A percentile compares a stretch with the other conserved stretches of the same genome.
These are phyloP conservation scores for Hippocampus comes DNA, from an alignment of 2,113 vertebrate species.

Conservation along the genomic window DNA sequence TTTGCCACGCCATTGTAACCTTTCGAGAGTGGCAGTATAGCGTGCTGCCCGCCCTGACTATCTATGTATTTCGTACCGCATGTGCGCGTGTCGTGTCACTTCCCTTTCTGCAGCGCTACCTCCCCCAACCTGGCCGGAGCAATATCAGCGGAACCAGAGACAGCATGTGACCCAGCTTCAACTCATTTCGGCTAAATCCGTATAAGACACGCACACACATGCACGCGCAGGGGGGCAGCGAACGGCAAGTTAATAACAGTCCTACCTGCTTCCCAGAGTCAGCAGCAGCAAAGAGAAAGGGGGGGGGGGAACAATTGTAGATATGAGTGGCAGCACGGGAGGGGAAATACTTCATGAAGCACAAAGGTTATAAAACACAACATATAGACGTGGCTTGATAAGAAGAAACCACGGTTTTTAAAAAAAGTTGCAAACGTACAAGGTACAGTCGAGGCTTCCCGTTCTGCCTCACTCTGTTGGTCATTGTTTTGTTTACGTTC, in stretches of 20 bases:
- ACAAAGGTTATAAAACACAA: constrained; percentile 12
- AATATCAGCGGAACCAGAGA: constrained; percentile 67
- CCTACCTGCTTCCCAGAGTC: constrained; percentile 60
- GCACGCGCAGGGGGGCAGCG: constrained; percentile 6
- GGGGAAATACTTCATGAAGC: neutral
- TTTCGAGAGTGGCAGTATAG: constrained; percentile 9
- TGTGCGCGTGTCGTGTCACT: neutral
- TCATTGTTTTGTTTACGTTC: no score
- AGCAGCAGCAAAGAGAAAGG: constrained; percentile 40
- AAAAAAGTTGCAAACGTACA: no score
- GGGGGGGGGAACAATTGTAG: constrained; percentile 32
- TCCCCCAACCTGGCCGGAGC: constrained; percentile 38
- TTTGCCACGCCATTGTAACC: constrained; percentile 10
- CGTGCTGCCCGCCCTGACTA: constrained; percentile 11
- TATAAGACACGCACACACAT: constrained; percentile 24
- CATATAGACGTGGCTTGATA: constrained; percentile 8
- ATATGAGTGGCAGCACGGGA: constrained; percentile 18
- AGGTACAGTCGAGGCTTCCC: no score
- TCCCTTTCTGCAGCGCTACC: neutral
- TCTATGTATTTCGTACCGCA: constrained; percentile 18
- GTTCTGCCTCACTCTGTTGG: no score
- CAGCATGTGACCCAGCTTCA: constrained; percentile 58
- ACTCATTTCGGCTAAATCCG: constrained; percentile 64
- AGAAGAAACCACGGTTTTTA: no score
- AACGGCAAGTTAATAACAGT: constrained; percentile 49